A percentile compares a stretch with the other conserved stretches of the same genome.
Conservation (phyloP, 2,888 invertebrate genomes). For the Stenoptilia bipunctidactyla region DNA sequence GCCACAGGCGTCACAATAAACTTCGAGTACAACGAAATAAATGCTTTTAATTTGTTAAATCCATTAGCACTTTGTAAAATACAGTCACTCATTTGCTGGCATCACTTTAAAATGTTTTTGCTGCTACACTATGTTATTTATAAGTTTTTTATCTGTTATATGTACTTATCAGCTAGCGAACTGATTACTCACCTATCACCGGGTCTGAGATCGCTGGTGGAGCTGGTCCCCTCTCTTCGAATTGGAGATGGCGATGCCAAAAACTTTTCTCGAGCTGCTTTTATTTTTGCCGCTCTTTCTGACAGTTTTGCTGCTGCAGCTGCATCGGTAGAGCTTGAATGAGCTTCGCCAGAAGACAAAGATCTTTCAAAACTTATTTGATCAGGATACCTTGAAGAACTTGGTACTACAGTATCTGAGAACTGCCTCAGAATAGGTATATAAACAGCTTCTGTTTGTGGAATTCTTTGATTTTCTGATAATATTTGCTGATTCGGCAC, state of each 20-base stretch:
- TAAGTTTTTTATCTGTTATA: too few species aligned
- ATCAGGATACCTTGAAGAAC: slow-evolving; percentile 34
- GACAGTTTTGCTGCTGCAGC: slow-evolving; percentile 42
- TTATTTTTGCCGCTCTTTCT: slow-evolving; percentile 71
- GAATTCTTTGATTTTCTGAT: background rate
- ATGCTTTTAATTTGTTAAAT: too few species aligned
- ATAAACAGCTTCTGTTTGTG: background rate
- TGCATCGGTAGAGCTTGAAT: slow-evolving; percentile 24
- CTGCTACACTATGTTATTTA: too few species aligned
- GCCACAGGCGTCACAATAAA: too few species aligned
- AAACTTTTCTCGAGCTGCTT: slow-evolving; percentile 81
- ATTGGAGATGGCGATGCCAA: slow-evolving; percentile 62
- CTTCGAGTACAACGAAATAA: too few species aligned
- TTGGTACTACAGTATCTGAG: slow-evolving; percentile 42
- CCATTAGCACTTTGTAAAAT: too few species aligned
- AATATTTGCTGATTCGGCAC: slow-evolving; percentile 27
- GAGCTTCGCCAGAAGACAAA: slow-evolving; percentile 35
- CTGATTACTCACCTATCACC: too few species aligned
- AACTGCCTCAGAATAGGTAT: slow-evolving; percentile 37
- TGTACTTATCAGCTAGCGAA: too few species aligned
- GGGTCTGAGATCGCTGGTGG: slow-evolving; percentile 52
- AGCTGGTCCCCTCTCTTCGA: slow-evolving; percentile 55
- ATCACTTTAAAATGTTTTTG: too few species aligned
- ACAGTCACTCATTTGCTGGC: too few species aligned
- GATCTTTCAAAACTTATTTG: slow-evolving; percentile 42